Conservation (phyloP, 2,888 invertebrate genomes). For the Neria commutata region DNA sequence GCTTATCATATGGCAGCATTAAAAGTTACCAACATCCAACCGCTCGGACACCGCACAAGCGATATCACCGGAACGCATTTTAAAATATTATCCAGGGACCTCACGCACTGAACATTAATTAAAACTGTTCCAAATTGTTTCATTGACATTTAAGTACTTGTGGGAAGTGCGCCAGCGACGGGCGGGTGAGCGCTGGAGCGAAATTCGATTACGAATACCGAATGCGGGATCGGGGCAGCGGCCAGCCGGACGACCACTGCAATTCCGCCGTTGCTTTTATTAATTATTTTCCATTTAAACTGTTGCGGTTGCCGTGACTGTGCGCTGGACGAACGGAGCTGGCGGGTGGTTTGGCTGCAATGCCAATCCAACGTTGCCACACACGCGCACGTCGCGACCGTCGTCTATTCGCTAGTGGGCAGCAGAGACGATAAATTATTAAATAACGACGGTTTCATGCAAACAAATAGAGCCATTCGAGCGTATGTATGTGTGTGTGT, state of each 20-base stretch:
- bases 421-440: not conserved
- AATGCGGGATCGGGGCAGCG: not conserved
- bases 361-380: not conserved
- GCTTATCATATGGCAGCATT: too few species aligned
- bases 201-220: conserved; percentile 1
- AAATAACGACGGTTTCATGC: too few species aligned
- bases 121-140: conserved; percentile 13
- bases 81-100: not conserved
- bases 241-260: not conserved
- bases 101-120: conserved; percentile 3
- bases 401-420: too few species aligned
- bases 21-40: too few species aligned
- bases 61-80: not conserved
- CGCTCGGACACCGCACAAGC: not conserved
- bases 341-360: not conserved
- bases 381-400: too few species aligned
- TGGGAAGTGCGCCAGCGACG: not conserved
- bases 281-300: conserved; percentile 47
- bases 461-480: too few species aligned
- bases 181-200: not conserved
- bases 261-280: conserved; percentile 34
- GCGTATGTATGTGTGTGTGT: too few species aligned
- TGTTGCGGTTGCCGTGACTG: conserved; percentile 38
- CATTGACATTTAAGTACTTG: conserved; percentile 15
- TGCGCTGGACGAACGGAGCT: not conserved